A percentile compares a stretch with the other conserved stretches of the same genome.
Conservation (phyloP, 2,113 vertebrate genomes). For the Eidolon helvum region DNA sequence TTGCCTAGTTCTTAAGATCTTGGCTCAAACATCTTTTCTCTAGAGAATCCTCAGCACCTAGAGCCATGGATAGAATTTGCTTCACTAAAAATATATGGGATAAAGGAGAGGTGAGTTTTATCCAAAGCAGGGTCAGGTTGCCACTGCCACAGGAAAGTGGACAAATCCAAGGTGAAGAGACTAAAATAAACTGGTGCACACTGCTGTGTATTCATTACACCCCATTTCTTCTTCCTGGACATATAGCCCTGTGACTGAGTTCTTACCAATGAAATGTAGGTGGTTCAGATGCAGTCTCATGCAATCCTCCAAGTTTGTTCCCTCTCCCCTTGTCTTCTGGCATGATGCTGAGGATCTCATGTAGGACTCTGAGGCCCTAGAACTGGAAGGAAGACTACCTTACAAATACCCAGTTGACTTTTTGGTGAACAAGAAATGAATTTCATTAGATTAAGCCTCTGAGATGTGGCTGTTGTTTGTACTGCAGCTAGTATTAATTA, state of each 20-base stretch:
- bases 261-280: not conserved
- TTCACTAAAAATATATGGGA: not conserved
- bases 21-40: not conserved
- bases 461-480: not conserved
- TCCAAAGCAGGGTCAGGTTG: not conserved
- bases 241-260: not conserved
- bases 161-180: not conserved
- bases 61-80: not conserved
- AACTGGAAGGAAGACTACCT: not conserved
- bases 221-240: not conserved
- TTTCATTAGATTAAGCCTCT: not conserved
- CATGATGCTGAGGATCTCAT: not conserved
- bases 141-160: not conserved
- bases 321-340: not conserved
- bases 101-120: not conserved
- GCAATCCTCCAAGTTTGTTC: not conserved
- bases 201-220: not conserved
- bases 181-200: not conserved
- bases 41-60: not conserved
- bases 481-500: not conserved
- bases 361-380: not conserved
- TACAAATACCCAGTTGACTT: not conserved
- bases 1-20: not conserved
- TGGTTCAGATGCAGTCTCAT: not conserved
- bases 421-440: not conserved